These are phyloP conservation scores for Netelia fuscicornis DNA, from an alignment of 2,888 invertebrate species.

Conservation along the genomic window DNA sequence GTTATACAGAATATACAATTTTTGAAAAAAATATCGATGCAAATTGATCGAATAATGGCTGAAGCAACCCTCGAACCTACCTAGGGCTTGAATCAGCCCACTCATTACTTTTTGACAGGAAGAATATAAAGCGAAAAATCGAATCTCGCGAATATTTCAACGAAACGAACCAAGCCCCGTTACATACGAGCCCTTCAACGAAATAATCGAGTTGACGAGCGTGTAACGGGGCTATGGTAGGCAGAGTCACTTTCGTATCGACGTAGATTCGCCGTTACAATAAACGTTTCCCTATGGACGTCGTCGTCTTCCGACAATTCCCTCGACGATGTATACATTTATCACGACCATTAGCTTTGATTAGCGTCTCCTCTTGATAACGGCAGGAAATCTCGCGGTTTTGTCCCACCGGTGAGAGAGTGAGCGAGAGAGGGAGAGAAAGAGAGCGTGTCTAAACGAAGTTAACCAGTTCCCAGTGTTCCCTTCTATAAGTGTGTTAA, in stretches of 20 bases:
- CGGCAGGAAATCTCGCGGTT: slow-evolving; percentile 34
- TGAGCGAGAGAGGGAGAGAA: not conserved
- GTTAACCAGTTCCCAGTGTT: slow-evolving; percentile 67
- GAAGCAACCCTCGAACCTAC: too few relatives aligned
- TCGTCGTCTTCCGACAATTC: slow-evolving; percentile 4
- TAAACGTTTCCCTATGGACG: not conserved
- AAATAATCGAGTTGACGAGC: not conserved
- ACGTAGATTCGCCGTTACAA: not conserved
- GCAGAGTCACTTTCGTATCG: not conserved
- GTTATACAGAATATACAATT: too few relatives aligned
- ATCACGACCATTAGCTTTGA: slow-evolving; percentile 67
- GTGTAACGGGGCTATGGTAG: not conserved
- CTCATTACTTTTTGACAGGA: not conserved
- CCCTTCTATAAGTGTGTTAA: slow-evolving; percentile 61
- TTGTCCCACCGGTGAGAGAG: not conserved
- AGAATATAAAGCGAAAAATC: not conserved
- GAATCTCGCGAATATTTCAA: not conserved
- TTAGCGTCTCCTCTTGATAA: slow-evolving; percentile 48
- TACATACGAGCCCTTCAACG: not conserved
- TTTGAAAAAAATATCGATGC: too few relatives aligned
- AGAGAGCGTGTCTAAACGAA: slow-evolving; percentile 56
- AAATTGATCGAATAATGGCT: too few relatives aligned
- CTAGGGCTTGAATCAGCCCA: not conserved
- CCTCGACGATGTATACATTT: slow-evolving; percentile 31
- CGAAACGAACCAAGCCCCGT: not conserved